Percentiles rank a stretch among this genome's conserved stretches.
These are phyloP conservation scores for Gouania willdenowi DNA, from an alignment of 2,797 vertebrate genomes.

Conservation along the genomic window DNA sequence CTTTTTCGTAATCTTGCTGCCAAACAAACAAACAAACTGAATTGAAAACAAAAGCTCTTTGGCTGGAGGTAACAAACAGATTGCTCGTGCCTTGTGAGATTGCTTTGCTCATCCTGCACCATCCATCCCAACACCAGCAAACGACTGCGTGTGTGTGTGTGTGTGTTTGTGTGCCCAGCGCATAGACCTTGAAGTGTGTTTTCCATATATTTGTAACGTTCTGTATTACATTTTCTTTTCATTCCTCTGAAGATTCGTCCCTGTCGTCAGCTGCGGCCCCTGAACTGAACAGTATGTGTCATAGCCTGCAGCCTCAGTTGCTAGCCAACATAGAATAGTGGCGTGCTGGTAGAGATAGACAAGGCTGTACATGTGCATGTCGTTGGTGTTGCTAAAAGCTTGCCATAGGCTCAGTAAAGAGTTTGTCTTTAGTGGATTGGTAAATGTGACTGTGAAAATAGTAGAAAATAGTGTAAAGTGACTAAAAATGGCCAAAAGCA, in stretches of 20 bases:
- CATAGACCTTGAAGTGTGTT: slow-evolving; percentile 43
- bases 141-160: slow-evolving; percentile 5
- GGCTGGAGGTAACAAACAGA: neutral
- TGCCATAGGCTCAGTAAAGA: slow-evolving; percentile 14
- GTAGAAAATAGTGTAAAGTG: too few species aligned
- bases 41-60: neutral
- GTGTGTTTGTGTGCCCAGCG: slow-evolving; percentile 5
- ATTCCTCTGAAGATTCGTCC: slow-evolving; percentile 58
- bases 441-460: too few species aligned
- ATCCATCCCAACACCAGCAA: too few species aligned
- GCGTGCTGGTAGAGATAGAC: slow-evolving; percentile 24
- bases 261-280: slow-evolving; percentile 62
- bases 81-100: neutral
- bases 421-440: slow-evolving; percentile 11
- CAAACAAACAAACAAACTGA: too few species aligned
- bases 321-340: slow-evolving; percentile 19
- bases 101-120: neutral
- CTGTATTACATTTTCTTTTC: slow-evolving; percentile 54
- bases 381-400: slow-evolving; percentile 12
- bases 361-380: slow-evolving; percentile 14
- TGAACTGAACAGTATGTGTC: slow-evolving; percentile 62
- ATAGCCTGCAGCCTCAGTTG: slow-evolving; percentile 21
- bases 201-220: slow-evolving; percentile 55
- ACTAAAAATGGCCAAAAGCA: too few species aligned
- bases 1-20: too few species aligned